These are phyloP conservation scores for Okapia johnstoni DNA, from an alignment of 2,113 vertebrate species.

Conservation along the genomic window DNA sequence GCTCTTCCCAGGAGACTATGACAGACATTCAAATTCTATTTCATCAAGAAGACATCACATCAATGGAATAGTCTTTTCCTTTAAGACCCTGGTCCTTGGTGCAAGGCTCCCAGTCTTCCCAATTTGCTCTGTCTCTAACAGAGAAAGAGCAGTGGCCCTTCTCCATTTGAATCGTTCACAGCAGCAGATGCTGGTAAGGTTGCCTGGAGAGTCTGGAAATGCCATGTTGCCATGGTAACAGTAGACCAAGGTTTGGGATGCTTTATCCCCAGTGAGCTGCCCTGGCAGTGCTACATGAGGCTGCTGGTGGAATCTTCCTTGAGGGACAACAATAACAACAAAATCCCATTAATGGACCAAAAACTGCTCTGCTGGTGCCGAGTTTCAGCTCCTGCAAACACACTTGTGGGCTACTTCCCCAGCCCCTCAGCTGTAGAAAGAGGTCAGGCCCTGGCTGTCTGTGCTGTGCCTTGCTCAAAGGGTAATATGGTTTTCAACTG, in stretches of 20 bases:
- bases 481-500: conserved; percentile 44
- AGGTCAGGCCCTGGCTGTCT: conserved; percentile 43
- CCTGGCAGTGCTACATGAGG: conserved; percentile 62
- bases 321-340: conserved; percentile 45
- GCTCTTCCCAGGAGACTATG: background rate
- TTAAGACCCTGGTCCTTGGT: background rate
- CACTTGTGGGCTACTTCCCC: conserved; percentile 27
- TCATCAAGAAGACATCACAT: background rate
- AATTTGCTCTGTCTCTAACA: background rate
- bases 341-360: conserved; percentile 39
- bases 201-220: conserved; percentile 76
- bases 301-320: conserved; percentile 73
- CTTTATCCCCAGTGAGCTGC: conserved; percentile 73
- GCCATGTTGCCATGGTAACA: conserved; percentile 80
- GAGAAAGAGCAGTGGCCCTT: conserved; percentile 60
- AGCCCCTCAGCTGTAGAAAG: conserved; percentile 39
- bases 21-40: background rate
- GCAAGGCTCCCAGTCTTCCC: background rate
- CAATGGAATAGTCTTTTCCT: background rate
- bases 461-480: background rate
- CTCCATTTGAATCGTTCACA: conserved; percentile 66
- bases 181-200: conserved; percentile 70
- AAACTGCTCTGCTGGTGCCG: conserved; percentile 35
- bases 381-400: conserved; percentile 36
- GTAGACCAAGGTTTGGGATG: conserved; percentile 74